Evolutionary conservation across 2,113 vertebrate genomes (phyloP).

Genomic region (Melanerpes formicivorus): DNA sequence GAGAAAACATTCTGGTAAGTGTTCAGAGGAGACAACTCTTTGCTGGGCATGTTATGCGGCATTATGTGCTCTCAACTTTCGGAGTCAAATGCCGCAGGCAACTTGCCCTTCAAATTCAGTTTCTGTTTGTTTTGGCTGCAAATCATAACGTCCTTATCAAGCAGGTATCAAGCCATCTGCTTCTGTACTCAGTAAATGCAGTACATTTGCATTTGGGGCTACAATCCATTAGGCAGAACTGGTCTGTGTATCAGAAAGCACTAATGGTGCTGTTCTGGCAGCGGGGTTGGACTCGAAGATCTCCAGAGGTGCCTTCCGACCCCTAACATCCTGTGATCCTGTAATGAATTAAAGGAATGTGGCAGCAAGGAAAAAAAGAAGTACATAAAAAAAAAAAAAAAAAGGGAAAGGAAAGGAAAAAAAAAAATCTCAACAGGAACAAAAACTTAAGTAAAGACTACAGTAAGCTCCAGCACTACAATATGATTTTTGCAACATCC

Average conservation of each 20-base stretch:
- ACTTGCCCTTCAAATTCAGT: constrained; percentile 7
- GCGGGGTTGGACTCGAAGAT: background rate
- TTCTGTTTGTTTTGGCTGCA: constrained; percentile 44
- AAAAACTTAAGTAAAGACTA: background rate
- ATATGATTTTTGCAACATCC: background rate
- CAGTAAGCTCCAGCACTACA: background rate
- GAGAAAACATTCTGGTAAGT: background rate
- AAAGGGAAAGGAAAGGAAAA: no score
- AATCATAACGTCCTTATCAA: background rate
- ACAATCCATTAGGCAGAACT: background rate
- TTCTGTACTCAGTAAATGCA: background rate
- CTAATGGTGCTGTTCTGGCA: background rate
- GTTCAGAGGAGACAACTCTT: background rate
- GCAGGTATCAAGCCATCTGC: constrained; percentile 42
- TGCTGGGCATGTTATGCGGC: background rate
- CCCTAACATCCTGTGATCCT: no score
- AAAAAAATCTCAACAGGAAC: background rate
- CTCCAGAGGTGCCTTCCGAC: no score
- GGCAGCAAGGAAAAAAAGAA: background rate
- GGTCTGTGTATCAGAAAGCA: no score
- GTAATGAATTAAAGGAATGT: background rate
- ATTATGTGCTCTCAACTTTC: background rate
- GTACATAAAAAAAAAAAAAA: no score
- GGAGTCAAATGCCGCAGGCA: background rate
- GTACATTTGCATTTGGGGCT: background rate